Evolutionary conservation across 2,797 vertebrate genomes (phyloP).

Genomic region (Amphiprion clarkii): DNA sequence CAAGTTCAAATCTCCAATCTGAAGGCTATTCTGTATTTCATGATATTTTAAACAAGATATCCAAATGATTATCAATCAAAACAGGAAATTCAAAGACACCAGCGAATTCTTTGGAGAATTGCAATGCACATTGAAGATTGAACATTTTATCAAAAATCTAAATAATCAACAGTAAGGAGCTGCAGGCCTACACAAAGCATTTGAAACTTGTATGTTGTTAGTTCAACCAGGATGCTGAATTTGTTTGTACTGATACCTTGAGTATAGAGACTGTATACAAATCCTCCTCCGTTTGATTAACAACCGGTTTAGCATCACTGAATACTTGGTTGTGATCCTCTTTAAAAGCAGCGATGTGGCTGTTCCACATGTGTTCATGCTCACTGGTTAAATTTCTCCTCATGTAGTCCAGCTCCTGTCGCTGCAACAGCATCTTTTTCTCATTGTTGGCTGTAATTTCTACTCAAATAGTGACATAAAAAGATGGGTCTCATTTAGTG

Average conservation of each 20-base stretch:
- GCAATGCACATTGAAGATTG: background rate
- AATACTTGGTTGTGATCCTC: slow-evolving; percentile 86
- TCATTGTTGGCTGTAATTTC: slow-evolving; percentile 87
- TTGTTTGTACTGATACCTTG: slow-evolving; percentile 62
- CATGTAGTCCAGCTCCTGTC: slow-evolving; percentile 85
- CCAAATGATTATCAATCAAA: background rate
- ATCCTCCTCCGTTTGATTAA: slow-evolving; percentile 84
- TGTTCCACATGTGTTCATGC: slow-evolving; percentile 88
- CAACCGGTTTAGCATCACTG: slow-evolving; percentile 79
- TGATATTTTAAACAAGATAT: background rate
- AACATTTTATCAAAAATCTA: background rate
- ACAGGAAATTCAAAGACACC: background rate
- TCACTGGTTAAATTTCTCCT: slow-evolving; percentile 86
- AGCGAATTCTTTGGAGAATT: background rate
- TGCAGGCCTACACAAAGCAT: slow-evolving; percentile 3
- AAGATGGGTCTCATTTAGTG: background rate
- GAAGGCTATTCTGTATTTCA: background rate
- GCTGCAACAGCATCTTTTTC: slow-evolving; percentile 84
- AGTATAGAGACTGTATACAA: slow-evolving; percentile 77
- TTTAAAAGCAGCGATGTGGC: slow-evolving; percentile 84
- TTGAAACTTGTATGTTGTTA: background rate
- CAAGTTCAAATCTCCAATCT: background rate
- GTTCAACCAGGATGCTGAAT: background rate
- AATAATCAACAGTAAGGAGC: background rate
- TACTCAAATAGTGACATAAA: slow-evolving; percentile 62